Evolutionary conservation across 2,797 vertebrate genomes (phyloP).

Genomic region (Spea hammondii): DNA sequence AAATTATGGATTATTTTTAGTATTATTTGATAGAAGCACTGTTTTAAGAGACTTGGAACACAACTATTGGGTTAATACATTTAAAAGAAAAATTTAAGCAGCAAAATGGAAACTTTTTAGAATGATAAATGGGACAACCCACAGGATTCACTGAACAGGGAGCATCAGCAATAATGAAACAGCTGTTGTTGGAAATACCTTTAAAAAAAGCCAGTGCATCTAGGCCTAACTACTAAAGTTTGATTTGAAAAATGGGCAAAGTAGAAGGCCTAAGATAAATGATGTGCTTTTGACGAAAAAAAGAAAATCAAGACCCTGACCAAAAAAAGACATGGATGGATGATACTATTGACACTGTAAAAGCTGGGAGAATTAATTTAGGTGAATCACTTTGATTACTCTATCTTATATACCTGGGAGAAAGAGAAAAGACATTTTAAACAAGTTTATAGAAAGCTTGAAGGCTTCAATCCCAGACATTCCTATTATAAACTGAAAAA

Average conservation of each 20-base stretch:
- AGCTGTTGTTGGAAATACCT: constrained; percentile 51
- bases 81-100: constrained; percentile 43
- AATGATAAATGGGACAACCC: constrained; percentile 41
- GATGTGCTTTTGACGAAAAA: constrained; percentile 33
- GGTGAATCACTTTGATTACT: constrained; percentile 38
- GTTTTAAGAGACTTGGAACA: neutral
- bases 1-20: neutral
- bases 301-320: constrained; percentile 52
- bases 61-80: constrained; percentile 39
- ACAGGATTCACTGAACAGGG: constrained; percentile 45
- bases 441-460: constrained; percentile 33
- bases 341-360: constrained; percentile 37
- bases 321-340: constrained; percentile 36
- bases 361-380: constrained; percentile 46
- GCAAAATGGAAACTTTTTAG: constrained; percentile 40
- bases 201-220: constrained; percentile 51
- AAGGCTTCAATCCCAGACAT: constrained; percentile 11
- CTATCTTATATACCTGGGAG: constrained; percentile 41
- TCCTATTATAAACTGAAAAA: constrained; percentile 6
- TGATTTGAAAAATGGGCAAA: constrained; percentile 52
- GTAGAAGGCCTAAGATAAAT: constrained; percentile 48
- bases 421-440: constrained; percentile 40
- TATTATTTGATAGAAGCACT: neutral
- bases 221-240: constrained; percentile 40
- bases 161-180: constrained; percentile 40